Percentiles rank a stretch among this genome's conserved stretches.
Conservation (phyloP, 2,888 invertebrate genomes). For the Cantharis rustica region DNA sequence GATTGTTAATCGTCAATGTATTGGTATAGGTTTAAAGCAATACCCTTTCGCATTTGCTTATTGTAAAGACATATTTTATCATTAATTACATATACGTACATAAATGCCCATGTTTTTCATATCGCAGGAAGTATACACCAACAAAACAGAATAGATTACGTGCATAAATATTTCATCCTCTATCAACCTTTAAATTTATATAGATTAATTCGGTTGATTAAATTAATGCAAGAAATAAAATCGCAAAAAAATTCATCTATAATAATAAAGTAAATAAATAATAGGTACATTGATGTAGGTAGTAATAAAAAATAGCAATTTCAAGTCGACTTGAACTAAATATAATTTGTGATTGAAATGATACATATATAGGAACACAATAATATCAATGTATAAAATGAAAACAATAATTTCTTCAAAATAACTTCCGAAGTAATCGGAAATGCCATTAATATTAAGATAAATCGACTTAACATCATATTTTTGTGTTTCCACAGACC, state of each 20-base stretch:
- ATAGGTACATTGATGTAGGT: no score
- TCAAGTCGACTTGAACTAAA: background rate
- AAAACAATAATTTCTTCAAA: background rate
- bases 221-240: background rate
- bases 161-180: background rate
- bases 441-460: background rate
- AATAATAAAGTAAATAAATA: background rate
- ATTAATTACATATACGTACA: background rate
- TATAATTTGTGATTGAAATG: background rate
- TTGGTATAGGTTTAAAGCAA: background rate
- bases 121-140: background rate
- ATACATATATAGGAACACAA: background rate
- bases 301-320: background rate
- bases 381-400: background rate
- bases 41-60: background rate
- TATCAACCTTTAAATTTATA: background rate
- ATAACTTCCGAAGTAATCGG: background rate
- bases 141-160: background rate
- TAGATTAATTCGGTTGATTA: background rate
- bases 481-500: background rate
- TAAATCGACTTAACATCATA: background rate
- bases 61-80: background rate
- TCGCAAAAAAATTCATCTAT: background rate
- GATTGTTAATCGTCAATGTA: background rate
- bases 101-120: background rate